A percentile compares a stretch with the other conserved stretches of the same genome.
These are phyloP conservation scores for Heliconius congener DNA, from an alignment of 1,140 invertebrate genomes.

Conservation along the genomic window DNA sequence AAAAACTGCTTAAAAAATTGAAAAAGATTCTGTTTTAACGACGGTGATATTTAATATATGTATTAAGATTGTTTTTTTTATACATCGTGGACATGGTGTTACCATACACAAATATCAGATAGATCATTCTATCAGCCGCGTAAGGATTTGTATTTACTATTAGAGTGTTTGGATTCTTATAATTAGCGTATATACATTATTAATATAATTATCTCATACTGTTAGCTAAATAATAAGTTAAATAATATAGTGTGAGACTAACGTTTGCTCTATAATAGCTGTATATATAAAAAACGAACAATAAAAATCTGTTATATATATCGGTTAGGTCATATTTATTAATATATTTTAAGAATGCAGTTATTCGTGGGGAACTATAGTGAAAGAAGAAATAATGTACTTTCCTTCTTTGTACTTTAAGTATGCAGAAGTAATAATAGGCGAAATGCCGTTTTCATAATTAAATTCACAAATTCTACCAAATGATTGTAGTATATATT, in stretches of 20 bases:
- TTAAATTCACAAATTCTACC: background rate
- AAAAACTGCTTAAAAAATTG: too few species aligned
- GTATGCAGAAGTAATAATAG: background rate
- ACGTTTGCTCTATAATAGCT: constrained; percentile 52
- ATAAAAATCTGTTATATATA: constrained; percentile 25
- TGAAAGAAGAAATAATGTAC: background rate
- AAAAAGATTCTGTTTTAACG: too few species aligned
- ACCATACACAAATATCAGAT: constrained; percentile 17
- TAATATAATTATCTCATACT: constrained; percentile 71
- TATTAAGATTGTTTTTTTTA: background rate
- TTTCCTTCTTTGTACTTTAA: background rate
- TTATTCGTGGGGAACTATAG: background rate
- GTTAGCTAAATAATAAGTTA: constrained; percentile 67
- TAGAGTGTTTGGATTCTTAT: constrained; percentile 67
- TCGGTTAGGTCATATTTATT: constrained; percentile 11
- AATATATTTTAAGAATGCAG: background rate
- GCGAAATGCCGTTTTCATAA: background rate
- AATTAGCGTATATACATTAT: constrained; percentile 66
- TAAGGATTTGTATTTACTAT: constrained; percentile 51
- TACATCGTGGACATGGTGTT: constrained; percentile 4
- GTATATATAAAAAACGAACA: constrained; percentile 51
- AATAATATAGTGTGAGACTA: constrained; percentile 51
- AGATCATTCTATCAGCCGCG: constrained; percentile 37
- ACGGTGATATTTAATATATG: too few species aligned
- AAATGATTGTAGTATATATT: background rate